A percentile compares a stretch with the other conserved stretches of the same genome.
These are phyloP conservation scores for Cataglyphis hispanica DNA, from an alignment of 1,140 invertebrate genomes.

Conservation along the genomic window DNA sequence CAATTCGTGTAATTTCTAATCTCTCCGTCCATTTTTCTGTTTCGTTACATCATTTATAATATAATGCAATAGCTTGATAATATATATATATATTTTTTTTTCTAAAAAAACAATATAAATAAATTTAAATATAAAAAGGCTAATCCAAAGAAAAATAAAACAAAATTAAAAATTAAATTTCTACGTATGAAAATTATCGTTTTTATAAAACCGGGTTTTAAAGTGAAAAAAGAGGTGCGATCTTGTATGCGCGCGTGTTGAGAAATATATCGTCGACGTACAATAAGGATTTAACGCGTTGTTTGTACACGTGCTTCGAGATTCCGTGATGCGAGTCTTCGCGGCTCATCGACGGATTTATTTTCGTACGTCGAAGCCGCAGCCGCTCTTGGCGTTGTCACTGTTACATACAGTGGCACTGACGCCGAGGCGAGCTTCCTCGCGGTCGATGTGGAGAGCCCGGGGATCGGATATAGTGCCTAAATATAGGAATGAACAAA, in stretches of 20 bases:
- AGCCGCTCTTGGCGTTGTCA: slow-evolving; percentile 61
- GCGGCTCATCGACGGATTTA: slow-evolving; percentile 69
- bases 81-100: too few species aligned
- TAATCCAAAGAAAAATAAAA: neutral
- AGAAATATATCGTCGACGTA: slow-evolving; percentile 34
- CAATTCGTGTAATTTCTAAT: slow-evolving; percentile 49
- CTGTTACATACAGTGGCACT: slow-evolving; percentile 47
- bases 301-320: slow-evolving; percentile 71
- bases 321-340: slow-evolving; percentile 61
- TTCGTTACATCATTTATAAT: neutral
- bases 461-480: slow-evolving; percentile 60
- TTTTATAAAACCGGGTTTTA: neutral
- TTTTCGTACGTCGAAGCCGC: slow-evolving; percentile 69
- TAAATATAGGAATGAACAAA: slow-evolving; percentile 81
- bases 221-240: neutral
- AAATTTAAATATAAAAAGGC: neutral
- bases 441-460: slow-evolving; percentile 39
- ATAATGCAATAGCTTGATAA: neutral
- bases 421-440: slow-evolving; percentile 70
- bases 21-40: neutral
- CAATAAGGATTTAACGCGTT: slow-evolving; percentile 60
- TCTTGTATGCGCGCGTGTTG: neutral
- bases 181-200: neutral
- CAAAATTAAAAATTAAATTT: neutral
- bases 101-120: too few species aligned